Evolutionary conservation across 2,797 vertebrate genomes (phyloP).

Genomic region (Enteromius trimaculatus): DNA sequence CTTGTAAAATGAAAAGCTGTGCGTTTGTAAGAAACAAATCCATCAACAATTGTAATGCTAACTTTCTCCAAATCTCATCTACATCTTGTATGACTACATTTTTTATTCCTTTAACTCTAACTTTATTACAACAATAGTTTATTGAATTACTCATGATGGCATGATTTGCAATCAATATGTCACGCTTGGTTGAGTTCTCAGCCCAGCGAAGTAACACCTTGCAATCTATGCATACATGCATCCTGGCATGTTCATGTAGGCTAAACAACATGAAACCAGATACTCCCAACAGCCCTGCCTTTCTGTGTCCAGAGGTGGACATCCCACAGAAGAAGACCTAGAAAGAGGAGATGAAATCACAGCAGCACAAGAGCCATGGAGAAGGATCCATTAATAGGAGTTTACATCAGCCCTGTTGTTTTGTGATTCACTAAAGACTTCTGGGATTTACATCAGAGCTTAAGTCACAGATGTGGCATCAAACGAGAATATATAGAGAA

Average conservation of each 20-base stretch:
- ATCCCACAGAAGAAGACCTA: slow-evolving; percentile 3
- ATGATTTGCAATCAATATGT: background rate
- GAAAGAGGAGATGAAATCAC: background rate
- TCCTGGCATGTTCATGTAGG: background rate
- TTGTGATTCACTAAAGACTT: background rate
- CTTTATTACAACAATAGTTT: background rate
- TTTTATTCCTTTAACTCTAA: background rate
- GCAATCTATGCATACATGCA: too few relatives aligned
- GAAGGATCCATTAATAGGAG: slow-evolving; percentile 13
- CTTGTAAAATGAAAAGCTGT: background rate
- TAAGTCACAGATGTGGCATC: background rate
- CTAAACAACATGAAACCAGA: slow-evolving; percentile 22
- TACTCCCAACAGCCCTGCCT: background rate
- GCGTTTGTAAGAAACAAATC: background rate
- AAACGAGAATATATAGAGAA: background rate
- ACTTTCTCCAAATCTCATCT: background rate
- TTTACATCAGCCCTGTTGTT: background rate
- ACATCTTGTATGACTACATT: background rate
- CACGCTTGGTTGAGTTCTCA: background rate
- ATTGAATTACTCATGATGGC: background rate
- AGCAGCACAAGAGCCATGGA: too few relatives aligned
- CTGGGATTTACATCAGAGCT: slow-evolving; percentile 12
- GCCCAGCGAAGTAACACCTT: background rate
- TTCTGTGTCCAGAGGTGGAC: background rate
- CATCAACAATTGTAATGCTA: background rate